A percentile compares a stretch with the other conserved stretches of the same genome.
These are phyloP conservation scores for Drosophila helvetica DNA, from an alignment of 2,888 invertebrate species.

Conservation along the genomic window DNA sequence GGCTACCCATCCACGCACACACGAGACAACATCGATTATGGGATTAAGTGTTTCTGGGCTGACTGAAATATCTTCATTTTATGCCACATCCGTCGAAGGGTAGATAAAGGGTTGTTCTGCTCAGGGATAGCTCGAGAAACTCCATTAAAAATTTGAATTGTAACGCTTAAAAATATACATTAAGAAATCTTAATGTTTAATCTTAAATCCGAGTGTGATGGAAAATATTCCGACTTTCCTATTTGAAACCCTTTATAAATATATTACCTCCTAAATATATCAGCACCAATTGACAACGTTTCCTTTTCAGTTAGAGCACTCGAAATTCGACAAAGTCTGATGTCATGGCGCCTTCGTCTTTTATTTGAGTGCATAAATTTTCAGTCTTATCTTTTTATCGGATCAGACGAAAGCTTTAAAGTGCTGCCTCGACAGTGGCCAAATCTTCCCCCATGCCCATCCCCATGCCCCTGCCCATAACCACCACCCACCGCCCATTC, in stretches of 20 bases:
- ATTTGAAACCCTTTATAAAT: background rate
- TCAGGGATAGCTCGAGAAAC: background rate
- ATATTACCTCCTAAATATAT: background rate
- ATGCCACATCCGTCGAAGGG: conserved; percentile 6
- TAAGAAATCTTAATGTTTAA: too few species aligned
- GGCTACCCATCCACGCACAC: background rate
- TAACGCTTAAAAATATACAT: too few species aligned
- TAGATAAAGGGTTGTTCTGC: background rate
- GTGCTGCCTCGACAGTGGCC: conserved; percentile 35
- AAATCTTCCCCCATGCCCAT: background rate
- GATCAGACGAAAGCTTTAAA: conserved; percentile 54
- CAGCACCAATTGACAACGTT: background rate
- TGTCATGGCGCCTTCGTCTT: background rate
- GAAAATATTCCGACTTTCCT: background rate
- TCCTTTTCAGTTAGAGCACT: conserved; percentile 7
- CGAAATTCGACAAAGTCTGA: background rate
- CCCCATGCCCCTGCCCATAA: conserved; percentile 3
- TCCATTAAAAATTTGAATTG: too few species aligned
- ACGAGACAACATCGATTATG: conserved; percentile 46
- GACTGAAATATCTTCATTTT: conserved; percentile 56
- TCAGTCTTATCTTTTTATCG: conserved; percentile 57
- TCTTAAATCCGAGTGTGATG: too few species aligned
- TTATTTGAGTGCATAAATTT: conserved; percentile 49
- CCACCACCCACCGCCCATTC: conserved; percentile 8
- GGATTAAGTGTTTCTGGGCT: conserved; percentile 48